phyloP scores from a whole-genome alignment of 2,888 invertebrate species.

The Nemapogon koenigi region DNA sequence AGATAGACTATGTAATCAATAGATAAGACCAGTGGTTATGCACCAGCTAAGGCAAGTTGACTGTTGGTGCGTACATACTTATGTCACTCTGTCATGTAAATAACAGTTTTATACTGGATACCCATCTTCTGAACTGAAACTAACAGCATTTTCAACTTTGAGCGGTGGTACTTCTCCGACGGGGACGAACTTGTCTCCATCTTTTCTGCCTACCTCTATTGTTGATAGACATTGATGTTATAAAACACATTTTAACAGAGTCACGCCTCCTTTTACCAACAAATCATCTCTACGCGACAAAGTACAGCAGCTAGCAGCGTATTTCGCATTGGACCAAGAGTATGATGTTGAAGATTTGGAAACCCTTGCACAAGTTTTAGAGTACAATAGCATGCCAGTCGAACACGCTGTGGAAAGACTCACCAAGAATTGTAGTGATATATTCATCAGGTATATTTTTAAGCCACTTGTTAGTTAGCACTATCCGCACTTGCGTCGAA shows the following conservation, averaged over 20 bases:
- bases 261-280: constrained; percentile 26
- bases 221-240: background rate
- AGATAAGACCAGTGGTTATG: no score
- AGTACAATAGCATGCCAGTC: constrained; percentile 27
- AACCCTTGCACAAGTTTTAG: constrained; percentile 25
- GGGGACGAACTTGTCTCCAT: no score
- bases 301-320: constrained; percentile 31
- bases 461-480: no score
- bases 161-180: no score
- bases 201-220: background rate
- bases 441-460: constrained; percentile 27
- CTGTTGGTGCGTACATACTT: no score
- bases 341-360: constrained; percentile 24
- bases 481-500: no score
- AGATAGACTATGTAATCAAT: no score
- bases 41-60: no score
- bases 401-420: constrained; percentile 24
- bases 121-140: no score
- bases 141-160: no score
- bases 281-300: constrained; percentile 20
- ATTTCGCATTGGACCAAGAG: constrained; percentile 27
- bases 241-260: constrained; percentile 22
- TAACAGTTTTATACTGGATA: no score
- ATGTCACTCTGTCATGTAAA: no score
- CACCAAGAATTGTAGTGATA: constrained; percentile 31